phyloP scores from a whole-genome alignment of 2,797 vertebrate genomes.

The Argyrosomus regius region DNA sequence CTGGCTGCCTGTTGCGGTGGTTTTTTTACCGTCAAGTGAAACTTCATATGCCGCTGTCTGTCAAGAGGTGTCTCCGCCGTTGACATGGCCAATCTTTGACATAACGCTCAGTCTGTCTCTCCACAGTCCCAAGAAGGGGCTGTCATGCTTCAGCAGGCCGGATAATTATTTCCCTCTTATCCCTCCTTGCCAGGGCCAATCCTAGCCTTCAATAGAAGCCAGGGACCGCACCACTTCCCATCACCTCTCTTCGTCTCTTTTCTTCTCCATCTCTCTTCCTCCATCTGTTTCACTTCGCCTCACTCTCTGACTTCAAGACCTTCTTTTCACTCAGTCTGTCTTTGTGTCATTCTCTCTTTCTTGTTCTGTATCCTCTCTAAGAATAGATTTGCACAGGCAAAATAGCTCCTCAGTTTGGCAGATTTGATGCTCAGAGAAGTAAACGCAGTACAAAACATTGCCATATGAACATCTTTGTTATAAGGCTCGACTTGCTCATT shows the following conservation, averaged over 20 bases:
- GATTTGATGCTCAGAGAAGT: constrained; percentile 47
- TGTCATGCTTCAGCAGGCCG: constrained; percentile 89
- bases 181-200: constrained; percentile 86
- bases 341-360: constrained; percentile 62
- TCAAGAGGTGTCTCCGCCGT: constrained; percentile 80
- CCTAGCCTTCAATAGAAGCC: constrained; percentile 84
- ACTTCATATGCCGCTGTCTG: constrained; percentile 80
- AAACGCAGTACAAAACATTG: constrained; percentile 49
- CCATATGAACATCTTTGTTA: constrained; percentile 33
- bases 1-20: constrained; percentile 49
- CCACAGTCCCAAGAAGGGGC: constrained; percentile 80
- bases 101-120: constrained; percentile 84
- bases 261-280: constrained; percentile 75
- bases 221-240: constrained; percentile 74
- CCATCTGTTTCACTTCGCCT: constrained; percentile 77
- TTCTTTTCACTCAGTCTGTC: constrained; percentile 55
- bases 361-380: constrained; percentile 53
- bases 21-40: constrained; percentile 65
- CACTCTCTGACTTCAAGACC: constrained; percentile 71
- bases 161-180: constrained; percentile 92
- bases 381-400: constrained; percentile 73
- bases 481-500: constrained; percentile 18
- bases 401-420: constrained; percentile 52
- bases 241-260: constrained; percentile 73
- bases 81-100: constrained; percentile 83